Evolutionary conservation across 1,140 invertebrate genomes (phyloP).

Genomic region (Nebria ingens): DNA sequence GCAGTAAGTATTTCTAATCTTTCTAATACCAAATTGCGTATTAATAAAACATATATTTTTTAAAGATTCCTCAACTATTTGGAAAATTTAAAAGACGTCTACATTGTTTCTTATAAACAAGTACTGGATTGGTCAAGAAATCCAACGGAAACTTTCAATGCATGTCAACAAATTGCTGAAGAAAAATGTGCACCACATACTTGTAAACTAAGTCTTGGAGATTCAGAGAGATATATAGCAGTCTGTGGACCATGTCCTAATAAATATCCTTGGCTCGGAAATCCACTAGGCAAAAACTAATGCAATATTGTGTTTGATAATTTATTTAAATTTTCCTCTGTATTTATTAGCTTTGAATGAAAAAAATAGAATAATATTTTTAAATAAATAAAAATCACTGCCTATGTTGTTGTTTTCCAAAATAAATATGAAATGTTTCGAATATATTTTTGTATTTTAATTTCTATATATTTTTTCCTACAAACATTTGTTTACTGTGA

Average conservation of each 20-base stretch:
- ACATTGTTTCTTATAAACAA: conserved; percentile 27
- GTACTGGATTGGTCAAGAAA: not conserved
- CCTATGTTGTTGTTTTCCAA: no score
- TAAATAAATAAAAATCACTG: no score
- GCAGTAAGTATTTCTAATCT: not conserved
- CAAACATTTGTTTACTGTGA: no score
- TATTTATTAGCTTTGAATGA: no score
- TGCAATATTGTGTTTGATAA: no score
- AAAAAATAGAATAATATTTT: no score
- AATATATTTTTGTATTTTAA: no score
- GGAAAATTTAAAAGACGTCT: conserved; percentile 35
- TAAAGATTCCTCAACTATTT: conserved; percentile 35
- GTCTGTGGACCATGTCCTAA: not conserved
- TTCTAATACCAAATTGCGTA: not conserved
- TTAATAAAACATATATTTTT: not conserved
- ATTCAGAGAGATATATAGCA: not conserved
- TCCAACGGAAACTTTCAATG: not conserved
- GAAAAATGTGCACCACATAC: not conserved
- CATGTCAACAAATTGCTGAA: not conserved
- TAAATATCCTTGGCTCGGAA: not conserved
- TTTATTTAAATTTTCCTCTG: no score
- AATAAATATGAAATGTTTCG: no score
- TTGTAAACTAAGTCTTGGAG: not conserved
- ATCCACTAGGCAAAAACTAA: not conserved
- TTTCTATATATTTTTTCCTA: no score